phyloP scores from a whole-genome alignment of 2,113 vertebrate species.

The Steatornis caripensis region DNA sequence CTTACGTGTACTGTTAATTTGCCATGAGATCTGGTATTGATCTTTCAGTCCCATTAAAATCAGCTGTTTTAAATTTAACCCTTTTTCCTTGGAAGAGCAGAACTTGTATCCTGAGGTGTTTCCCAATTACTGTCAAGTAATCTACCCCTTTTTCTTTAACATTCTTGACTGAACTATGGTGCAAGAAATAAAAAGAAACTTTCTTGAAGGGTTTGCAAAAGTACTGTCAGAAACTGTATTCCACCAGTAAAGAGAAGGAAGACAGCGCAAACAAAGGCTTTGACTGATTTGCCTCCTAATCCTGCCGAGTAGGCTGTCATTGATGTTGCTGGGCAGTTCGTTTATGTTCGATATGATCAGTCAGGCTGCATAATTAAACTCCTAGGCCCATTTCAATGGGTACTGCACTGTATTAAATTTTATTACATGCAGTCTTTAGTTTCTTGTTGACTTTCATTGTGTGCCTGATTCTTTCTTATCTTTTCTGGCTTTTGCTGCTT shows the following conservation, averaged over 20 bases:
- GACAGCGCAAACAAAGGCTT: background rate
- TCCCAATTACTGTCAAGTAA: background rate
- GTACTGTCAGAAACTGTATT: background rate
- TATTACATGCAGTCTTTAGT: background rate
- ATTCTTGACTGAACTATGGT: background rate
- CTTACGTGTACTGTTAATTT: background rate
- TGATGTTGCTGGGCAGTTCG: background rate
- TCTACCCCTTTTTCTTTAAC: background rate
- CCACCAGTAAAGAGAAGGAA: background rate
- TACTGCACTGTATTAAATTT: background rate
- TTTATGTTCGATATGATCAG: background rate
- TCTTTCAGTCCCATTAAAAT: background rate
- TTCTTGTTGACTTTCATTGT: conserved; percentile 4
- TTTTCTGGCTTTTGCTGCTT: background rate
- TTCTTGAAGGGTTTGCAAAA: background rate
- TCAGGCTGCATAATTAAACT: background rate
- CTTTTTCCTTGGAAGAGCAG: background rate
- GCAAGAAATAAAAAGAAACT: background rate
- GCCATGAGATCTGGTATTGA: background rate
- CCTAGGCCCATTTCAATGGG: background rate
- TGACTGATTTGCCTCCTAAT: background rate
- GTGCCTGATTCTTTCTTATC: background rate
- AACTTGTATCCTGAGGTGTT: background rate
- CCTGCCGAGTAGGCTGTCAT: background rate
- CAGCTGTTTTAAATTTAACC: background rate